A percentile compares a stretch with the other conserved stretches of the same genome.
These are phyloP conservation scores for Ceyx melanurus DNA, from an alignment of 2,113 vertebrate species.

Conservation along the genomic window DNA sequence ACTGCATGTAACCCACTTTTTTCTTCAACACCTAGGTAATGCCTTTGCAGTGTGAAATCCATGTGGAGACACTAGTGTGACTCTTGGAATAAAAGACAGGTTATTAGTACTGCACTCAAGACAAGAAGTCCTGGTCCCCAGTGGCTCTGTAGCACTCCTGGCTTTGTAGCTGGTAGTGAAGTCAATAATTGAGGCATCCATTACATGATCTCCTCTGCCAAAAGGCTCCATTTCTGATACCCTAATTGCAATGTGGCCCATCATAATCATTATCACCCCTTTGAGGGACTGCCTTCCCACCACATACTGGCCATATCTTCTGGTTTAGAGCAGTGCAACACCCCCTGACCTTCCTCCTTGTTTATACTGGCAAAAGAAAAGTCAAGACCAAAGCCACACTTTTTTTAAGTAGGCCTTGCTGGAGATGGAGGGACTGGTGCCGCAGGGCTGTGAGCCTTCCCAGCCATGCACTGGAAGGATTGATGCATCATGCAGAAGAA, in stretches of 20 bases:
- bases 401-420: not conserved
- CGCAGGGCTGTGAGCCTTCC: not conserved
- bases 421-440: not conserved
- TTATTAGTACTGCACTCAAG: not conserved
- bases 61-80: rapidly evolving
- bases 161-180: not conserved
- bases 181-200: not conserved
- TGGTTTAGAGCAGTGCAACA: not conserved
- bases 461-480: not conserved
- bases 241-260: not conserved
- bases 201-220: not conserved
- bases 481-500: not conserved
- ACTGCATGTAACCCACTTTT: not conserved
- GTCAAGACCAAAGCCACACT: not conserved
- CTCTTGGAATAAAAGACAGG: not conserved
- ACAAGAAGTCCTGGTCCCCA: not conserved
- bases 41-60: not conserved
- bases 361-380: not conserved
- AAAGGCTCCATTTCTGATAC: not conserved
- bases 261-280: not conserved
- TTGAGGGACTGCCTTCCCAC: not conserved
- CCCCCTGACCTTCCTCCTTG: not conserved
- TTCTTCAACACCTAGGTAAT: not conserved
- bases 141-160: not conserved
- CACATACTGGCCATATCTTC: not conserved